Base-by-base conservation (phyloP, 2,888 invertebrate genomes). In the Rotaria socialis region DNA sequence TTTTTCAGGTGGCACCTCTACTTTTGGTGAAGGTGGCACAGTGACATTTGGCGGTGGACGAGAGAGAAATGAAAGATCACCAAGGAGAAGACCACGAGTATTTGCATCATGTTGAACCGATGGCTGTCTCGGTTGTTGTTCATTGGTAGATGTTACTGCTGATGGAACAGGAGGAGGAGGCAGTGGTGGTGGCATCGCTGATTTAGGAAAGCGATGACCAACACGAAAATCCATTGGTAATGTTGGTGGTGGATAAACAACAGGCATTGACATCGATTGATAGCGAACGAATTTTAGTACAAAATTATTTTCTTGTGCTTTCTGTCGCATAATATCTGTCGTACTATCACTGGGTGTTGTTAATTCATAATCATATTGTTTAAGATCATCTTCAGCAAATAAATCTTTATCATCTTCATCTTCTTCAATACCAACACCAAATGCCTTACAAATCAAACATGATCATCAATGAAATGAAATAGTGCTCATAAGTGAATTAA, bases 391-490 rank as follows among this genome's bases (percentile, higher is more conserved):
- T 85, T 84, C 84, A 14, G 85, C 93, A 91, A 98, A 99, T 60
- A 99, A 96, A 89, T 97, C 97, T 56, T 89, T 89, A 85, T 92
- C 92, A 88, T 93, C 93, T 22, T 97, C 97, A 0, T 95, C 95
- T 90, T 99, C 98, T 89, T 96, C 94, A 0, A 96, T 98, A 1
- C 99, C 99, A 2, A 98, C 97, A 41, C 99, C 99, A 92, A 99
- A 99, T 0, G 97, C 99, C 86, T 86, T 27, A 43, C 58, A 58
- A 84, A n/a, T 27, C 41, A 22, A 55, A 35, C 6, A 27, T 55
- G 35, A 14, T 35, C 5, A 56, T 56, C 50, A 22, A 16, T 14
- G 14, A 14, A 16, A 43, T 43, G 8, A 43, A 43, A 35, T 14
- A 27, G 16, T 35, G 22, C 14, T 19, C 8, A 41, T 41, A 19